A percentile compares a stretch with the other conserved stretches of the same genome.
Conservation (phyloP, 2,888 invertebrate genomes). For the Deilephila elpenor region DNA sequence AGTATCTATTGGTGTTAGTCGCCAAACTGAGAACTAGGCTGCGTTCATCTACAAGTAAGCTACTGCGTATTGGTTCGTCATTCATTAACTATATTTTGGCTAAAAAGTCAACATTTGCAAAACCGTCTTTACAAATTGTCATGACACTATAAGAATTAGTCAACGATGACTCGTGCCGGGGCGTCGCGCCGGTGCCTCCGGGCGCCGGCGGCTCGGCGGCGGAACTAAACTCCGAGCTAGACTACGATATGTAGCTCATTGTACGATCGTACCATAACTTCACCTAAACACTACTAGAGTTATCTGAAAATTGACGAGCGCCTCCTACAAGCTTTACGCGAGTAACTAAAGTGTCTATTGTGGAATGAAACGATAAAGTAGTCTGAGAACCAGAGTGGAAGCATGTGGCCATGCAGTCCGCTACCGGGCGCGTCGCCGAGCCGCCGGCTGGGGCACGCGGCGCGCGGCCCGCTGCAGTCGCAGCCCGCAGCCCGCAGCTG, state of each 20-base stretch:
- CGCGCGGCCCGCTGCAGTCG: constrained; percentile 35
- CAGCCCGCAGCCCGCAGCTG: constrained; percentile 50
- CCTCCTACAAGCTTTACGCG: constrained; percentile 55
- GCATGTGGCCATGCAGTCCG: constrained; percentile 61
- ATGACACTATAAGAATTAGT: constrained; percentile 83
- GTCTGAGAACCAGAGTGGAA: constrained; percentile 39
- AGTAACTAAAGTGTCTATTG: constrained; percentile 23
- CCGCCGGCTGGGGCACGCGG: constrained; percentile 62
- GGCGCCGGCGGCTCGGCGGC: constrained; percentile 66
- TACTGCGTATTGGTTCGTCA: constrained; percentile 84
- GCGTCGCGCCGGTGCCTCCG: constrained; percentile 56
- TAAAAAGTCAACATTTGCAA: constrained; percentile 84
- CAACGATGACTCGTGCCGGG: constrained; percentile 76
- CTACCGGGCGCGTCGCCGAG: constrained; percentile 47
- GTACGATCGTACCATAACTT: constrained; percentile 51
- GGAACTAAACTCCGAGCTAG: constrained; percentile 48
- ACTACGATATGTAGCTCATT: constrained; percentile 78
- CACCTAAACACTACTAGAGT: constrained; percentile 57
- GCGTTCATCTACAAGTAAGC: constrained; percentile 82
- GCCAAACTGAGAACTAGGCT: constrained; percentile 82
- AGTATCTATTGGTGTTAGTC: constrained; percentile 82
- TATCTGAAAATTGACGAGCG: constrained; percentile 64
- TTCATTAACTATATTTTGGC: constrained; percentile 83
- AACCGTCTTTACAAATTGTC: constrained; percentile 82
- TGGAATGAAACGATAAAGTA: not conserved